Conservation (phyloP, 2,888 invertebrate genomes). For the Priocnemis perturbator region DNA sequence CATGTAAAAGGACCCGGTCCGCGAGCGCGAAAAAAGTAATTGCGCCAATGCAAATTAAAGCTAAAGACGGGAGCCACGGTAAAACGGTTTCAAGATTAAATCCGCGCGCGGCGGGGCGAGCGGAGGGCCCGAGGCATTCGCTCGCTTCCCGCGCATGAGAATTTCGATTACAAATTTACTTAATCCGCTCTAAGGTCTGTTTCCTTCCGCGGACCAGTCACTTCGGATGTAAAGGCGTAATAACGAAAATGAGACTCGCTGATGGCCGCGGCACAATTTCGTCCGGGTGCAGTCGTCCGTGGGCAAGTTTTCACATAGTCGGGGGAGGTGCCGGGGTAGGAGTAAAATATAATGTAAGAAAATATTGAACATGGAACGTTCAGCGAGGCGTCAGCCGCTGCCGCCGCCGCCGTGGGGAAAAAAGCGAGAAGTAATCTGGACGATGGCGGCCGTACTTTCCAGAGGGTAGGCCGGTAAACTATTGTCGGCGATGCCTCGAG, state of each 20-base stretch:
- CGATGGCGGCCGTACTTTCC: constrained; percentile 8
- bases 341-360: constrained; percentile 24
- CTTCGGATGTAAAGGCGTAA: not conserved
- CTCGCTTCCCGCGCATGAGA: too few species aligned
- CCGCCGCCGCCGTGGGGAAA: not conserved
- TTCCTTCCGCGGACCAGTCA: too few species aligned
- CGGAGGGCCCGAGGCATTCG: too few species aligned
- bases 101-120: too few species aligned
- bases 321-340: not conserved
- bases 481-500: not conserved
- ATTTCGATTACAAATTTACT: too few species aligned
- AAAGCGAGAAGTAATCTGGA: constrained; percentile 29
- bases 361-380: constrained; percentile 18
- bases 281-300: not conserved
- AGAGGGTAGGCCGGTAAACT: not conserved
- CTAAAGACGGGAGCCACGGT: too few species aligned
- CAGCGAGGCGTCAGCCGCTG: not conserved
- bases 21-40: too few species aligned
- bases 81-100: too few species aligned
- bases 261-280: constrained; percentile 1
- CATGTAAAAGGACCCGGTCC: too few species aligned
- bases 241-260: constrained; percentile 3
- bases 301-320: not conserved
- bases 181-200: too few species aligned
- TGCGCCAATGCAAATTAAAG: too few species aligned